Evolutionary conservation across 2,888 invertebrate genomes (phyloP).

Genomic region (Megamerina dolium): DNA sequence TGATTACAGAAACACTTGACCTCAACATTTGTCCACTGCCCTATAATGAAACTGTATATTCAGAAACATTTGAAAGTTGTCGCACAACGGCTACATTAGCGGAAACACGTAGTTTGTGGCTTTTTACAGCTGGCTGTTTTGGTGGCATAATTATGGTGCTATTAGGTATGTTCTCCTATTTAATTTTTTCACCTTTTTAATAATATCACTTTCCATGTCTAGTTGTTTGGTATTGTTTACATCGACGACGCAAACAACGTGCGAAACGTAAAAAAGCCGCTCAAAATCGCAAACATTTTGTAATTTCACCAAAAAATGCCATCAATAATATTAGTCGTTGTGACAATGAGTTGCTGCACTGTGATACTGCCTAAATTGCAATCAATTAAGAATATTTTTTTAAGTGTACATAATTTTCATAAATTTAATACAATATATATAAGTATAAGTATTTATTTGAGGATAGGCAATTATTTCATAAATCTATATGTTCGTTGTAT

Average conservation of each 20-base stretch:
- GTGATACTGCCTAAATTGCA: conserved; percentile 38
- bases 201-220: background rate
- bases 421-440: background rate
- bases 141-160: conserved; percentile 32
- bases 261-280: conserved; percentile 18
- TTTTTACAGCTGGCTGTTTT: conserved; percentile 32
- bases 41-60: conserved; percentile 40
- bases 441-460: conserved; percentile 7
- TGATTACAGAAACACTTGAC: conserved; percentile 31
- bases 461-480: conserved; percentile 1
- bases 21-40: conserved; percentile 36
- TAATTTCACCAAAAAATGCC: conserved; percentile 39
- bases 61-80: conserved; percentile 34
- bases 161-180: conserved; percentile 28
- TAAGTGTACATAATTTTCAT: background rate
- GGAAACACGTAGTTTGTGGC: conserved; percentile 36
- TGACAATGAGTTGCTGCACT: conserved; percentile 33
- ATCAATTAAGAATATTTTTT: background rate
- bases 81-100: conserved; percentile 28
- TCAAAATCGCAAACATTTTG: conserved; percentile 33
- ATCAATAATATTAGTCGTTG: conserved; percentile 25
- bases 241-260: conserved; percentile 30
- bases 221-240: conserved; percentile 36
- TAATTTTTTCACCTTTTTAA: background rate
- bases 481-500: no score